A percentile compares a stretch with the other conserved stretches of the same genome.
These are phyloP conservation scores for Dicroscelio sp. DNA, from an alignment of 2,888 invertebrate genomes.

Conservation along the genomic window DNA sequence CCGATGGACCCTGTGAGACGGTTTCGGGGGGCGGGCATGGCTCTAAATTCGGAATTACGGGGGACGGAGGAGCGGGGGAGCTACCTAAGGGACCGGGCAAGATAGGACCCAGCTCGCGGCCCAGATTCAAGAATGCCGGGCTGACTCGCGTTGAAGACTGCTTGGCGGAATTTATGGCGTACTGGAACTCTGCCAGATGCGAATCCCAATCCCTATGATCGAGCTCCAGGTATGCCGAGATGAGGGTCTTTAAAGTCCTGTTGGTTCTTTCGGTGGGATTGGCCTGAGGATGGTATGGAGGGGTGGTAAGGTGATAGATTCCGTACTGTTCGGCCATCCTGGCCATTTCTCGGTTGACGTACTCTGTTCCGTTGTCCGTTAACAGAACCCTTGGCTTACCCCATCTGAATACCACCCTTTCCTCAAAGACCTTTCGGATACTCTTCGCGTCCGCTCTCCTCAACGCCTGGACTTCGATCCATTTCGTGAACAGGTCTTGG, in stretches of 20 bases:
- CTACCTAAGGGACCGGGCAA: too few species aligned
- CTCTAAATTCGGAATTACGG: too few species aligned
- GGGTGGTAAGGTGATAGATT: not conserved
- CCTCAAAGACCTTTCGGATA: not conserved
- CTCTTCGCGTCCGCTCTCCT: not conserved
- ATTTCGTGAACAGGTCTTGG: conserved; percentile 29
- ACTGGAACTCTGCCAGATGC: too few species aligned
- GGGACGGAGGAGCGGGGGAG: too few species aligned
- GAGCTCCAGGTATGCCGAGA: not conserved
- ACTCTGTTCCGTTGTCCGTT: not conserved
- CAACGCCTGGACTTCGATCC: conserved; percentile 17
- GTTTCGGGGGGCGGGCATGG: too few species aligned
- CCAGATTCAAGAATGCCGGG: too few species aligned
- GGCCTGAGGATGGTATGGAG: too few species aligned
- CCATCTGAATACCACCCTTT: not conserved
- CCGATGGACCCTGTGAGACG: too few species aligned
- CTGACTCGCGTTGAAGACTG: too few species aligned
- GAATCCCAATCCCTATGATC: not conserved
- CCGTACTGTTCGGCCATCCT: not conserved
- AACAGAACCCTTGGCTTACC: not conserved
- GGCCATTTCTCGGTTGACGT: not conserved
- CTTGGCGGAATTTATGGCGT: too few species aligned
- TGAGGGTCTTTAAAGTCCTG: not conserved
- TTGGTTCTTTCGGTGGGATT: not conserved
- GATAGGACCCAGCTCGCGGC: too few species aligned